phyloP scores from a whole-genome alignment of 2,888 invertebrate genomes.

The Sphecodes monilicornis region DNA sequence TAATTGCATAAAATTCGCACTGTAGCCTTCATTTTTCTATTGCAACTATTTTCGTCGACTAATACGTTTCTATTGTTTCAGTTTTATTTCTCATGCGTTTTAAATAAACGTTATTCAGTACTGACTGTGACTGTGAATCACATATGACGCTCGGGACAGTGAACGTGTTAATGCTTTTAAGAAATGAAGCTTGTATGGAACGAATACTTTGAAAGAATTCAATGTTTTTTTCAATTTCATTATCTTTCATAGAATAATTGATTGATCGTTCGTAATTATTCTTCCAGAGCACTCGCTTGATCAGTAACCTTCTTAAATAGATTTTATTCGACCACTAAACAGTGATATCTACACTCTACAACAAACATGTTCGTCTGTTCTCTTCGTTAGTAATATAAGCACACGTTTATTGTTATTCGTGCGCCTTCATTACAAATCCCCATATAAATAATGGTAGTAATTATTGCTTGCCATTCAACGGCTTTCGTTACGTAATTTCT shows the following conservation, averaged over 20 bases:
- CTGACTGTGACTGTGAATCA: background rate
- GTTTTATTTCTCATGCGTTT: background rate
- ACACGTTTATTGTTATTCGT: slow-evolving; percentile 43
- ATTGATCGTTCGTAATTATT: background rate
- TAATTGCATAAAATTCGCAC: background rate
- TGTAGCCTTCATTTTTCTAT: background rate
- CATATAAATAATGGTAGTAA: slow-evolving; percentile 44
- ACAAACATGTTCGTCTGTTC: slow-evolving; percentile 56
- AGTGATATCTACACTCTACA: slow-evolving; percentile 75
- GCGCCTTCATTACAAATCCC: slow-evolving; percentile 40
- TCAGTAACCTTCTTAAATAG: slow-evolving; percentile 65
- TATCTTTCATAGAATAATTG: background rate
- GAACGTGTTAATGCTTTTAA: background rate
- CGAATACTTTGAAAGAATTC: slow-evolving; percentile 31
- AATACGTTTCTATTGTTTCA: background rate
- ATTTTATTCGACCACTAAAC: slow-evolving; percentile 79
- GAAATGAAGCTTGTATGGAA: slow-evolving; percentile 18
- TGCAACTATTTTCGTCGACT: background rate
- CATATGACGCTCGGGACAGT: background rate
- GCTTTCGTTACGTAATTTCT: slow-evolving; percentile 29
- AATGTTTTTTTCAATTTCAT: background rate
- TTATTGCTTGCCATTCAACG: slow-evolving; percentile 60
- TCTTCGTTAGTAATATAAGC: slow-evolving; percentile 34
- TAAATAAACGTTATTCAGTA: background rate
- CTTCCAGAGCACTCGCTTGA: slow-evolving; percentile 23